Base-by-base conservation (phyloP, 92 coral and sea anemone species). In the Actinernus sp. region DNA sequence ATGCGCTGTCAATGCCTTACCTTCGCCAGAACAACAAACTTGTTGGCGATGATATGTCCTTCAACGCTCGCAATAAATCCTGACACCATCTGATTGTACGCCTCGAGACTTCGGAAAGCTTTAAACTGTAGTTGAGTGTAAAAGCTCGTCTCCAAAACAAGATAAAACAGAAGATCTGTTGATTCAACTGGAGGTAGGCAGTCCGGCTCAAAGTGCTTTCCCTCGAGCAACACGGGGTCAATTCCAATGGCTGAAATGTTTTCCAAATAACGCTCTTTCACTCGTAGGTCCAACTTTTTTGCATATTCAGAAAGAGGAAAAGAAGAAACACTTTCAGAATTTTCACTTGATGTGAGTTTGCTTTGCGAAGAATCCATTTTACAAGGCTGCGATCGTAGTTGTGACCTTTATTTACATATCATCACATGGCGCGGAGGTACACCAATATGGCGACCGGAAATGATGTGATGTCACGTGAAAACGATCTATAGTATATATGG, bases 101-200 rank as follows among this genome's bases (percentile, higher is more conserved):
- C n/a, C n/a, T 76, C 68, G 22, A 56, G 50, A 49, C 76, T 76
- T 76, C 61, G 13, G 47, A 65, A 65, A 20, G 68, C 76, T 57
- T 76, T 65, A 38, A 64, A 75, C 49, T 74, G 65, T 28, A 62
- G 65, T 26, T 74, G 69, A n/a, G n/a, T n/a, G n/a, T n/a, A n/a
- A n/a, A n/a, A n/a, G n/a, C n/a, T n/a, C n/a, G n/a, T n/a, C n/a
- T 63, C 82, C 68, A 74, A 53, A 23, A 74, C 73, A 26, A 74
- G 55, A 32, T 63, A 74, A 27, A 55, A 74, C 34, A 63, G 57
- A 13, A 62, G 26, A 58, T 72, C 79, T 19, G 61, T 60, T 47
- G 66, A 52, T 63, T 74, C 65, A 17, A 74, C 82, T 1, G 66
- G 83, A 53, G 74, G 83, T 49, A 75, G 56, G 49, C 83, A 75